phyloP scores from a whole-genome alignment of 1,140 invertebrate species.

The Diuraphis noxia region DNA sequence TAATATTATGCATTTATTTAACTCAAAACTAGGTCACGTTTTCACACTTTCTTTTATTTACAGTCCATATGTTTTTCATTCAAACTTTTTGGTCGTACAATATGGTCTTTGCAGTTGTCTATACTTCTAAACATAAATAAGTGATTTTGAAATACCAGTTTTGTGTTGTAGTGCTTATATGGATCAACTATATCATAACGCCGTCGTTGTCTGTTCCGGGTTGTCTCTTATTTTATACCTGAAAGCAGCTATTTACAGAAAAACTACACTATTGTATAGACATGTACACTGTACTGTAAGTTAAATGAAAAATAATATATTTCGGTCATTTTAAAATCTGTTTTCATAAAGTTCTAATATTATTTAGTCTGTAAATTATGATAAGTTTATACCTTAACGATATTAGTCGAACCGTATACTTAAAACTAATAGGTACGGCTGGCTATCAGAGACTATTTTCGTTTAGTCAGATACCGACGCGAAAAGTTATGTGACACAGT shows the following conservation, averaged over 20 bases:
- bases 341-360: background rate
- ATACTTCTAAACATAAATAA: background rate
- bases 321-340: background rate
- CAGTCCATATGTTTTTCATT: background rate
- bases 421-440: background rate
- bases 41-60: background rate
- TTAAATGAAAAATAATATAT: too few species aligned
- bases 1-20: background rate
- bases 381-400: background rate
- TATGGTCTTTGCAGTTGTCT: background rate
- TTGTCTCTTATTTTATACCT: background rate
- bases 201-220: too few species aligned
- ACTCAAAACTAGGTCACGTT: background rate
- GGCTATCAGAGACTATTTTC: background rate
- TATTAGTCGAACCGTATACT: background rate
- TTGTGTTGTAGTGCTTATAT: background rate
- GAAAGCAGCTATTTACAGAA: too few species aligned
- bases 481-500: background rate
- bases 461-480: background rate
- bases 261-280: too few species aligned
- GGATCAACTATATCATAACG: background rate
- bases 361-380: background rate
- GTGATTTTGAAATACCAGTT: background rate
- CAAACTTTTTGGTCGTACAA: background rate
- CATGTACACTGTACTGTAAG: too few species aligned